Conservation (phyloP, 37 sponge, comb jelly and placozoan genomes). For the Theonella swinhoei region DNA sequence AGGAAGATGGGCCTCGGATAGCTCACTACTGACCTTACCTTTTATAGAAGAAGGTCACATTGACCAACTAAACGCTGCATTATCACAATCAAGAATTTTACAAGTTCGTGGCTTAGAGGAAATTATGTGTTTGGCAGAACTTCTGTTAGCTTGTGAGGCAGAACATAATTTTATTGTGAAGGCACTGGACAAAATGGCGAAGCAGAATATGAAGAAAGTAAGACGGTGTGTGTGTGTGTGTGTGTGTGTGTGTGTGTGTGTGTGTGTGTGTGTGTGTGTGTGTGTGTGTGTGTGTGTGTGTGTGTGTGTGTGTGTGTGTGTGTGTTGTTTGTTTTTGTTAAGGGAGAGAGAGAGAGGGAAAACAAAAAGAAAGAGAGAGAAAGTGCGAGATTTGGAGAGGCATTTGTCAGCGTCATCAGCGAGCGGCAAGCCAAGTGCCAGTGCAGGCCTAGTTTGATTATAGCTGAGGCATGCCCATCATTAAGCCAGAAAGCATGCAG, state of each 20-base stretch:
- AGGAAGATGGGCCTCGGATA: conserved; percentile 81
- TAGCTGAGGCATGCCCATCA: too few species aligned
- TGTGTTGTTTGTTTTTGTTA: too few species aligned
- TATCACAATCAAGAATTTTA: neutral
- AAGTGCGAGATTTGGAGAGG: too few species aligned
- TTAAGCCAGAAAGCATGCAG: too few species aligned
- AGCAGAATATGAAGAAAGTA: conserved; percentile 28
- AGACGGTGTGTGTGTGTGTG: too few species aligned
- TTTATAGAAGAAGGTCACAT: conserved; percentile 60
- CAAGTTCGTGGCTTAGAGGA: conserved; percentile 18
- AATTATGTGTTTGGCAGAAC: conserved; percentile 45
- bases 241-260: too few species aligned
- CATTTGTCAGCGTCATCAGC: too few species aligned
- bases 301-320: too few species aligned
- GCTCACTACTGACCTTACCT: conserved; percentile 87
- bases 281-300: conserved; percentile 3
- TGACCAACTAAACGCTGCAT: neutral
- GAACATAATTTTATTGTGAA: conserved; percentile 14
- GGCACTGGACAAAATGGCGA: conserved; percentile 1
- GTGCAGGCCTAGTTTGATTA: too few species aligned
- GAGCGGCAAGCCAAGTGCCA: too few species aligned
- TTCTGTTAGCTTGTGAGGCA: conserved; percentile 24
- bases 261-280: conserved; percentile 16
- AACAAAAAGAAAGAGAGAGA: too few species aligned
- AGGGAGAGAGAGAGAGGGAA: too few species aligned